Conservation (phyloP, 2,888 invertebrate species). For the Seira musarum region DNA sequence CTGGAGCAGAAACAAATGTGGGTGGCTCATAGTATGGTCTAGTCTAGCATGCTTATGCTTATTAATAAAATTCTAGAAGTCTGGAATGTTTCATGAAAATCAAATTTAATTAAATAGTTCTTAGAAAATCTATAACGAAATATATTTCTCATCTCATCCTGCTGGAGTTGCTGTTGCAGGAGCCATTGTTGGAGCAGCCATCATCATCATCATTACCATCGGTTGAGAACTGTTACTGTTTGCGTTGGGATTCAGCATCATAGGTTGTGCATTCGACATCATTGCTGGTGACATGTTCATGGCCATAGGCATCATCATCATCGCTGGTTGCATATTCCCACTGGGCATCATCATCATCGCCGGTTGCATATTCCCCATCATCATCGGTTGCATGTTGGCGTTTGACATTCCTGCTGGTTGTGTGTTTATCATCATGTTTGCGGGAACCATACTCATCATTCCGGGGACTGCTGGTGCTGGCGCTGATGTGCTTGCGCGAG, state of each 20-base stretch:
- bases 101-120: too few relatives aligned
- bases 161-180: constrained; percentile 13
- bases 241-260: background rate
- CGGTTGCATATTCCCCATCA: too few relatives aligned
- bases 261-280: constrained; percentile 3
- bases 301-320: background rate
- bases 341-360: background rate
- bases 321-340: background rate
- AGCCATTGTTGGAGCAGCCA: constrained; percentile 1
- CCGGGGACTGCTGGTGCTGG: constrained; percentile 5
- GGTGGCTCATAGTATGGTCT: too few relatives aligned
- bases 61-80: too few relatives aligned
- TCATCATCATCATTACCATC: constrained; percentile 34
- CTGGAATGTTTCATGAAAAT: too few relatives aligned
- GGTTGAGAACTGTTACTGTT: background rate
- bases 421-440: background rate
- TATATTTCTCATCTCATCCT: constrained; percentile 10
- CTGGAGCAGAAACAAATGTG: too few relatives aligned
- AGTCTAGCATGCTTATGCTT: too few relatives aligned
- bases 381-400: too few relatives aligned
- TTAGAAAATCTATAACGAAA: too few relatives aligned
- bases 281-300: background rate
- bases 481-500: constrained; percentile 18
- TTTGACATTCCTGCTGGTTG: too few relatives aligned
- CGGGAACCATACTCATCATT: background rate